Percentiles rank a stretch among this genome's conserved stretches.
These are phyloP conservation scores for Kradibia gibbosae DNA, from an alignment of 1,140 invertebrate species.

Conservation along the genomic window DNA sequence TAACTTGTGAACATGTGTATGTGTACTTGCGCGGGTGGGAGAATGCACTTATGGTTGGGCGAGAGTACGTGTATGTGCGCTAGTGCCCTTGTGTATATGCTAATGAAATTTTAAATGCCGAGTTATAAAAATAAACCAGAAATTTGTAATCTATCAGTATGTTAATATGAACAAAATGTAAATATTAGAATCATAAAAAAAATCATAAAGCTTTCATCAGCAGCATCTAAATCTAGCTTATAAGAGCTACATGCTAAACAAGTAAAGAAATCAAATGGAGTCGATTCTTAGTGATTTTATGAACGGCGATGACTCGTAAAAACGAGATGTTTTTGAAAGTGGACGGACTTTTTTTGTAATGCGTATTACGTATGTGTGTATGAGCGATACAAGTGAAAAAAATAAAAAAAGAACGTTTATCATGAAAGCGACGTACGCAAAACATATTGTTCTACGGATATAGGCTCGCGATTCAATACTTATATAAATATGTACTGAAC, in stretches of 20 bases:
- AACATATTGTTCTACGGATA: slow-evolving; percentile 20
- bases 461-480: slow-evolving; percentile 38
- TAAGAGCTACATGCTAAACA: too few species aligned
- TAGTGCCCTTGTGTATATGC: not conserved
- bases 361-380: not conserved
- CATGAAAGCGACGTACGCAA: slow-evolving; percentile 9
- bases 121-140: not conserved
- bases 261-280: too few species aligned
- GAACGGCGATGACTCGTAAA: too few species aligned
- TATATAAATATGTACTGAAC: slow-evolving; percentile 39
- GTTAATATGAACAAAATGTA: too few species aligned
- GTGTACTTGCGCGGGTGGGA: too few species aligned
- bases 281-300: too few species aligned
- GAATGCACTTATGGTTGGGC: too few species aligned
- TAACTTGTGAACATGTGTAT: not conserved
- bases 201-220: too few species aligned
- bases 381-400: slow-evolving; percentile 6
- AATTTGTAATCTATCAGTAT: too few species aligned
- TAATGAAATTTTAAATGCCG: not conserved
- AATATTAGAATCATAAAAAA: too few species aligned
- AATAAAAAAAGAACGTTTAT: slow-evolving; percentile 16
- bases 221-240: too few species aligned
- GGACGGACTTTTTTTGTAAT: not conserved
- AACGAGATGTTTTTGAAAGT: slow-evolving; percentile 11
- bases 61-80: too few species aligned